Evolutionary conservation across 2,113 vertebrate species (phyloP).

Genomic region (Apaloderma vittatum): DNA sequence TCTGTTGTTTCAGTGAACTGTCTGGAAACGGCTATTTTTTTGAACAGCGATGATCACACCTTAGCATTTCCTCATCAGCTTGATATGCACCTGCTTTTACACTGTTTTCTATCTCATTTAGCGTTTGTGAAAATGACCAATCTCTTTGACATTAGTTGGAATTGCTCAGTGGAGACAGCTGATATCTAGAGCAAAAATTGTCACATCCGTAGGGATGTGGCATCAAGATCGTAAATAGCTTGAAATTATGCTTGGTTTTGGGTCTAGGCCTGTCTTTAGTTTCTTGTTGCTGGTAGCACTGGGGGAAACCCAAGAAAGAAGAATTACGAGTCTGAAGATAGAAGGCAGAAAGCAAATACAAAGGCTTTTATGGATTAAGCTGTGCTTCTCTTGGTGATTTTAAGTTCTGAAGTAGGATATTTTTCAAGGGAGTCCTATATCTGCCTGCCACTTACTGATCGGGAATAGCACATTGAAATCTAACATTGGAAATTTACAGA

Average conservation of each 20-base stretch:
- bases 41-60: neutral
- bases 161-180: neutral
- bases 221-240: neutral
- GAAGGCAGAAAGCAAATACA: neutral
- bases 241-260: neutral
- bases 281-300: neutral
- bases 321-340: neutral
- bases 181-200: neutral
- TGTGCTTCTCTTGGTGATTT: neutral
- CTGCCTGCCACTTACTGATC: neutral
- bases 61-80: neutral
- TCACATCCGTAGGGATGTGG: neutral
- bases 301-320: neutral
- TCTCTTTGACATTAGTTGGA: neutral
- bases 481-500: neutral
- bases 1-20: constrained; percentile 37
- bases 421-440: neutral
- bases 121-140: neutral
- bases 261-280: neutral
- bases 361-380: neutral
- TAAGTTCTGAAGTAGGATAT: neutral
- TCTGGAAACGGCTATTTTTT: neutral
- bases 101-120: neutral
- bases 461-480: neutral
- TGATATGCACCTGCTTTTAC: constrained; percentile 7